Evolutionary conservation across 2,888 invertebrate species (phyloP).

Genomic region (Macrosoma leucophasiata): DNA sequence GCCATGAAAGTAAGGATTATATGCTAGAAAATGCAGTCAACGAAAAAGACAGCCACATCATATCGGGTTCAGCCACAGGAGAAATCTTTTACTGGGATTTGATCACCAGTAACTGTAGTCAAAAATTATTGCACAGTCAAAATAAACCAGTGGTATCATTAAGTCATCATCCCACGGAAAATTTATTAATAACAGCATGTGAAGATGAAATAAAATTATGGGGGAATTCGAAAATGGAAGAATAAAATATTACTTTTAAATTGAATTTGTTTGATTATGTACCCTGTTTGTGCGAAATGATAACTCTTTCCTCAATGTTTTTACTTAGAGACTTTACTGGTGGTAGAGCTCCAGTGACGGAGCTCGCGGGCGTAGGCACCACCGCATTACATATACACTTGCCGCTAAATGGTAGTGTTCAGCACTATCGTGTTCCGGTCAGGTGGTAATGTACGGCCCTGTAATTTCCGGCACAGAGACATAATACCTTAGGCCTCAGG

Average conservation of each 20-base stretch:
- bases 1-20: constrained; percentile 88
- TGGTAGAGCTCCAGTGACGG: too few relatives aligned
- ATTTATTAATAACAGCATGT: constrained; percentile 82
- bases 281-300: too few relatives aligned
- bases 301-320: too few relatives aligned
- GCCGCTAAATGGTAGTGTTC: too few relatives aligned
- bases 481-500: too few relatives aligned
- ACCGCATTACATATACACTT: too few relatives aligned
- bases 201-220: constrained; percentile 83
- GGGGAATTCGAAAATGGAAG: constrained; percentile 43
- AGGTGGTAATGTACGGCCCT: too few relatives aligned
- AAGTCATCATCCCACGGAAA: constrained; percentile 86
- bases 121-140: constrained; percentile 67
- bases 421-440: too few relatives aligned
- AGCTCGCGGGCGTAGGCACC: too few relatives aligned
- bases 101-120: constrained; percentile 76
- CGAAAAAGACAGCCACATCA: constrained; percentile 87
- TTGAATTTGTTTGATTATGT: neutral
- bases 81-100: constrained; percentile 93
- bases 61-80: constrained; percentile 94
- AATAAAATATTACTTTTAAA: constrained; percentile 25
- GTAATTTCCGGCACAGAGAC: too few relatives aligned
- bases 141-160: constrained; percentile 85
- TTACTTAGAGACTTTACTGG: too few relatives aligned
- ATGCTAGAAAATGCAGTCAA: constrained; percentile 92